Conservation (phyloP, 2,113 vertebrate genomes). For the Rhineura floridana region DNA sequence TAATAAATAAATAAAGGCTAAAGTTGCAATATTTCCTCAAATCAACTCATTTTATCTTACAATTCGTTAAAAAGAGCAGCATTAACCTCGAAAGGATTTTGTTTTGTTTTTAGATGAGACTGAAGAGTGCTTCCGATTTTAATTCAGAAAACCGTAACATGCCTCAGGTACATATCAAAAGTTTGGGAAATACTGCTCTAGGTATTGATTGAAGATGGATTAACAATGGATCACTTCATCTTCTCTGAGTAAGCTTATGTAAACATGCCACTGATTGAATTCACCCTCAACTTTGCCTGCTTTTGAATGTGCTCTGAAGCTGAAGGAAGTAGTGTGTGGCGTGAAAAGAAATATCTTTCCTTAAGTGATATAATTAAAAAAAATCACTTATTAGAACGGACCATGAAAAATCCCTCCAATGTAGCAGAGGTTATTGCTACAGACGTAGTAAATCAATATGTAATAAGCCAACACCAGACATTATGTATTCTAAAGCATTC, state of each 20-base stretch:
- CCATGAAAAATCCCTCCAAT: background rate
- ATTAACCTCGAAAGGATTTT: background rate
- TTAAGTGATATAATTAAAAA: background rate
- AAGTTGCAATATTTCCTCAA: background rate
- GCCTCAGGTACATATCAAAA: background rate
- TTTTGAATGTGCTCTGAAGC: background rate
- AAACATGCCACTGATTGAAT: slow-evolving; percentile 1
- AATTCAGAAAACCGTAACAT: background rate
- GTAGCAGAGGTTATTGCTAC: background rate
- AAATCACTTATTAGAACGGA: background rate
- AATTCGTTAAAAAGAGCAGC: background rate
- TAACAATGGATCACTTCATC: slow-evolving; percentile 2
- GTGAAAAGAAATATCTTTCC: background rate
- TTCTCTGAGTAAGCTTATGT: background rate
- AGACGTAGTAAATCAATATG: slow-evolving; percentile 5
- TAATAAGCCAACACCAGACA: background rate
- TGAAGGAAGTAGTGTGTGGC: background rate
- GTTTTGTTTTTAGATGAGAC: background rate
- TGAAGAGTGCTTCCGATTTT: background rate
- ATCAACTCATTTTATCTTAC: background rate
- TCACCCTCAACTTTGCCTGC: background rate
- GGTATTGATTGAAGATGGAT: slow-evolving; percentile 9
- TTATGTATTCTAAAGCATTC: slow-evolving; percentile 3
- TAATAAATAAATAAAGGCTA: too few relatives aligned
- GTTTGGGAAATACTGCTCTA: background rate